Evolutionary conservation across 2,888 invertebrate species (phyloP).

Genomic region (Tachystola acroxantha): DNA sequence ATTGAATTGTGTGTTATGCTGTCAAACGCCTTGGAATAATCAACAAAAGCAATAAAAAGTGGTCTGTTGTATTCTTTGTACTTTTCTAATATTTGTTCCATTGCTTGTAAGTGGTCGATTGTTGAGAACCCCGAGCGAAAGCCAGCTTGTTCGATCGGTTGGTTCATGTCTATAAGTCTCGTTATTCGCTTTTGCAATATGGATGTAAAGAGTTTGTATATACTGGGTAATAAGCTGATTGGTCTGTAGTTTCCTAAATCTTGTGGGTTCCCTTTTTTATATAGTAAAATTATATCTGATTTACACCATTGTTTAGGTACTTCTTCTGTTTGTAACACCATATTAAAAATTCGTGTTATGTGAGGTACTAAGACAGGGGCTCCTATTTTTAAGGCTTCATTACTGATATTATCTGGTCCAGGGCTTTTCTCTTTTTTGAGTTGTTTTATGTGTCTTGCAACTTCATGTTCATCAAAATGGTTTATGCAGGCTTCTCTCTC

Average conservation of each 20-base stretch:
- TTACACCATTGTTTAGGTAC: conserved; percentile 4
- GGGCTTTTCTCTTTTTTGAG: not conserved
- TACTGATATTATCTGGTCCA: not conserved
- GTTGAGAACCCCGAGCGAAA: conserved; percentile 8
- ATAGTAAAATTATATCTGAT: conserved; percentile 9
- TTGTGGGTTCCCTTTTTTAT: conserved; percentile 13
- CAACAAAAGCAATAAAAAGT: conserved; percentile 6
- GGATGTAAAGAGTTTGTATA: conserved; percentile 10
- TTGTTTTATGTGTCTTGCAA: not conserved
- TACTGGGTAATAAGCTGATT: too few species aligned
- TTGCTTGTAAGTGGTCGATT: conserved; percentile 11
- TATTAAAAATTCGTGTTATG: not conserved
- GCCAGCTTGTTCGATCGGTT: conserved; percentile 12
- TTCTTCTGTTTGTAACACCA: not conserved
- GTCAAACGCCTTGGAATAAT: conserved; percentile 7
- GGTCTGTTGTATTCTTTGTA: conserved; percentile 10
- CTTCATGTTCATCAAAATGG: not conserved
- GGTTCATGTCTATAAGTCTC: conserved; percentile 1
- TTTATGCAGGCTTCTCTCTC: not conserved
- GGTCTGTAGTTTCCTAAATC: conserved; percentile 12
- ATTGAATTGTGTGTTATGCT: conserved; percentile 10
- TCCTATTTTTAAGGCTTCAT: not conserved
- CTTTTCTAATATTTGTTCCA: conserved; percentile 15
- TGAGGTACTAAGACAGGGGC: not conserved
- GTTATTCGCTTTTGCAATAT: conserved; percentile 5